Evolutionary conservation across 92 coral and sea anemone genomes (phyloP), one percentile per base, ranked within the genome.

Genomic region (Nematostella vectensis): DNA sequence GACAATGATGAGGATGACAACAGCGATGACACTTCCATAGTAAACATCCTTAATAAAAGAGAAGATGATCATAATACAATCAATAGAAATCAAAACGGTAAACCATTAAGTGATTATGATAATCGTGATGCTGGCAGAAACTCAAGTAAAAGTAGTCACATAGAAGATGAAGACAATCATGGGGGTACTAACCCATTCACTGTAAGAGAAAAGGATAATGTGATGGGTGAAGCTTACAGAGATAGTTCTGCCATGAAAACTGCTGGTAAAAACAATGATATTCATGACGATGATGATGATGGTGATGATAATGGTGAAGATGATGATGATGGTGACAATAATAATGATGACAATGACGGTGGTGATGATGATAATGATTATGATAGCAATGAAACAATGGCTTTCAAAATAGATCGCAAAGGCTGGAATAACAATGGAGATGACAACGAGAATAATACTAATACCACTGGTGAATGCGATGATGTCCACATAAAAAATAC

Each of bases 71-170:
- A n/a, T n/a, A n/a, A n/a, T n/a, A n/a, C n/a, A n/a, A n/a, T 50
- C 33, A 21, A 48, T 18, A 31, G 68, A 62, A 12, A 62, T 56
- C 58, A 62, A 44, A 2, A 1, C 48, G 12, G 64, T 54, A 18
- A 58, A 56, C 20, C 39, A 45, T 37, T 50, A 56, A 31, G 58
- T 53, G 45, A 22, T 57, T 16, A 47, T 12, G 49, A 57, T 18
- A 42, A 47, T 68, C 2, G 58, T 50, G 8, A 39, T 48, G 20
- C 29, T 53, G 28, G 42, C 22, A 18, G 42, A 47, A 15, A 10
- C 29, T 2, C 27, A 25, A 2, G 29, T 29, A 37, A 37, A 9
- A 37, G n/a, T 37, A 37, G 43, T 37, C n/a, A 9, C 43, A 37
- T n/a, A 50, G 24, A 50, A 10, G 55, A 33, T 11, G 43, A 31